Evolutionary conservation across 30 jellyfish, hydroid and myxozoan genomes (phyloP), one percentile per base, ranked within the genome.

Genomic region (Aurelia aurita): DNA sequence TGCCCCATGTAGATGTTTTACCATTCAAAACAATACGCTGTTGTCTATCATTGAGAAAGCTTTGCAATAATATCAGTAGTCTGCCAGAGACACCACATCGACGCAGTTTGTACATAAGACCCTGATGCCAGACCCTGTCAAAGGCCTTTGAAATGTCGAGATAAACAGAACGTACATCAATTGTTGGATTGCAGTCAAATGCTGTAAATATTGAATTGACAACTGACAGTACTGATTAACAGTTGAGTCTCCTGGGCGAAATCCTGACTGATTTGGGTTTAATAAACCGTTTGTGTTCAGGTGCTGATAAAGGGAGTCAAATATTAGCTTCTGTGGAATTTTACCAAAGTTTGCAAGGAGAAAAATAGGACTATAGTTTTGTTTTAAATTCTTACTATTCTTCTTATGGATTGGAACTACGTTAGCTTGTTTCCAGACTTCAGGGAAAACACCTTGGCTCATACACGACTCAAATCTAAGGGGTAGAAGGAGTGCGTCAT

Each of bases 61-160:
- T n/a, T n/a, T n/a, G n/a, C n/a, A n/a, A n/a, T n/a, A n/a, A n/a
- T n/a, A n/a, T n/a, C n/a, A n/a, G n/a, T n/a, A n/a, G n/a, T n/a
- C n/a, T n/a, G n/a, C n/a, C n/a, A n/a, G n/a, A n/a, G n/a, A n/a
- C n/a, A n/a, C n/a, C n/a, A n/a, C n/a, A n/a, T n/a, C n/a, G n/a
- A n/a, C n/a, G n/a, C n/a, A n/a, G n/a, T n/a, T n/a, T n/a, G n/a
- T n/a, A n/a, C n/a, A n/a, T n/a, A n/a, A n/a, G n/a, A n/a, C n/a
- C n/a, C n/a, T n/a, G n/a, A n/a, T n/a, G 86, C 95, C 90, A 82
- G 29, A 84, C 89, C 29, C 85, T 32, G 51, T 74, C 90, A 74
- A 86, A 86, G 10, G 95, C 95, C 77, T 86, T 86, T 27, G 95
- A 86, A 0, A 86, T 58, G 31, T 73, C 84, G 1, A 73, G 89